These are phyloP conservation scores for Protonemura montana DNA, from an alignment of 2,888 invertebrate species.

Conservation along the genomic window DNA sequence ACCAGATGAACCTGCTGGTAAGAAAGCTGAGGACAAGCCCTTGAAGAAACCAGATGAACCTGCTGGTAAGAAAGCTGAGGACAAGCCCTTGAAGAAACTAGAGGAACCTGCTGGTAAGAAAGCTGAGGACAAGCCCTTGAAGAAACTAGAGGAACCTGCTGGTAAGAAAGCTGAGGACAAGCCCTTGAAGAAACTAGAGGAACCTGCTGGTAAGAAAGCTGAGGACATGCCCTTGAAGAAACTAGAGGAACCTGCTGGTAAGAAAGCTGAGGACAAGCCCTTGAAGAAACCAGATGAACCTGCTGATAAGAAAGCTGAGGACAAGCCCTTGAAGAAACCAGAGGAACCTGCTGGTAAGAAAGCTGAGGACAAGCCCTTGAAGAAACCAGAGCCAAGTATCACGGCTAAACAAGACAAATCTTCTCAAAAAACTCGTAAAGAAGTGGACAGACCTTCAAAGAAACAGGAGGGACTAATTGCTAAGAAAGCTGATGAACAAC, in stretches of 20 bases:
- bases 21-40: too few relatives aligned
- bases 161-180: background rate
- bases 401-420: too few relatives aligned
- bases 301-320: background rate
- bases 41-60: conserved; percentile 44
- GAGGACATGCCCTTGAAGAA: background rate
- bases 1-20: conserved; percentile 53
- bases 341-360: background rate
- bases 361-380: conserved; percentile 8
- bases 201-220: conserved; percentile 17
- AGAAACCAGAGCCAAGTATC: background rate
- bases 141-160: background rate
- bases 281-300: background rate
- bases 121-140: background rate
- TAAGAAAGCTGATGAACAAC: conserved; percentile 43
- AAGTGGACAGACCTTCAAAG: background rate
- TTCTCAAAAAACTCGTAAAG: too few relatives aligned
- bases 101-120: background rate
- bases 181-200: conserved; percentile 28
- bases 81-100: background rate
- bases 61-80: background rate
- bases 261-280: background rate
- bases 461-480: background rate
- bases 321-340: background rate
- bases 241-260: background rate